These are phyloP conservation scores for Eilema griseolum DNA, from an alignment of 2,888 invertebrate species.

Conservation along the genomic window DNA sequence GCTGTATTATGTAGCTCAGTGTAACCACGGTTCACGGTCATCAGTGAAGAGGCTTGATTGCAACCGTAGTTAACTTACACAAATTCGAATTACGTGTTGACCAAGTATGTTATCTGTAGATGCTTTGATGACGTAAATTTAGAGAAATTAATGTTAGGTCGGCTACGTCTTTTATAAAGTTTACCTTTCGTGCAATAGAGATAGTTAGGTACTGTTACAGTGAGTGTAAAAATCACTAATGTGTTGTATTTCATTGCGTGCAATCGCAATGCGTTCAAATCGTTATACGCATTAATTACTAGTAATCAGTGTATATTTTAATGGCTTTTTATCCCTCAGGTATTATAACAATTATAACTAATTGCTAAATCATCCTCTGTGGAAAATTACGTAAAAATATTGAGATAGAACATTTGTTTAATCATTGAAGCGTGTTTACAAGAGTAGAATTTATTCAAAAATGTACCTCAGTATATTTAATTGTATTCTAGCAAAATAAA, in stretches of 20 bases:
- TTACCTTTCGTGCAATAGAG: background rate
- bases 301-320: conserved; percentile 9
- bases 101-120: conserved; percentile 11
- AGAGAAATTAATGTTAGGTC: background rate
- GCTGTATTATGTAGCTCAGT: conserved; percentile 60
- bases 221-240: background rate
- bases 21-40: conserved; percentile 75
- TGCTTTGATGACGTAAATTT: background rate
- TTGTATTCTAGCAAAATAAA: too few relatives aligned
- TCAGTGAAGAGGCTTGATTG: conserved; percentile 75
- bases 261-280: background rate
- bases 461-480: too few relatives aligned
- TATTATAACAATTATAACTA: conserved; percentile 15
- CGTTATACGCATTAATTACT: conserved; percentile 12
- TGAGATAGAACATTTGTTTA: background rate
- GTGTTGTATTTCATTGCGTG: background rate
- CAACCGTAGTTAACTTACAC: conserved; percentile 60
- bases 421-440: background rate
- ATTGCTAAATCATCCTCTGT: background rate
- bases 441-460: background rate
- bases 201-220: background rate
- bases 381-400: conserved; percentile 8
- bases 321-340: conserved; percentile 7
- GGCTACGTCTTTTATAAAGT: background rate
- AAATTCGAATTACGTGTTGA: conserved; percentile 31